A percentile compares a stretch with the other conserved stretches of the same genome.
phyloP scores from a whole-genome alignment of 2,888 invertebrate genomes.

The Drosophila picticornis region DNA sequence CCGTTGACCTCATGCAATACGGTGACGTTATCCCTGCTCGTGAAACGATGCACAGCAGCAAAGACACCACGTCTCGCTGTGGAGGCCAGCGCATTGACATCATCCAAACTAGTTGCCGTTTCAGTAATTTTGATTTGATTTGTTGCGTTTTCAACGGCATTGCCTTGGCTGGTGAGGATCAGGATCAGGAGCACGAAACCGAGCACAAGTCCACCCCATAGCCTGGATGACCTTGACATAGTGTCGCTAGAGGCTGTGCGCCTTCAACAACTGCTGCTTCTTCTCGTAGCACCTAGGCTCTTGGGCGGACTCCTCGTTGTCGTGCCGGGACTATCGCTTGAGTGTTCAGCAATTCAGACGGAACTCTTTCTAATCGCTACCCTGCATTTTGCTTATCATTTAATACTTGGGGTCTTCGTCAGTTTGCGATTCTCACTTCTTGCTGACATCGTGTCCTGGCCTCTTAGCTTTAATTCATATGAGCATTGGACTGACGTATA shows the following conservation, averaged over 20 bases:
- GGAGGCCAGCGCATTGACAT: constrained; percentile 34
- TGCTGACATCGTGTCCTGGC: constrained; percentile 47
- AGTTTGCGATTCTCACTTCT: constrained; percentile 30
- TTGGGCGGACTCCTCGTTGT: not conserved
- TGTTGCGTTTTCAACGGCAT: constrained; percentile 5
- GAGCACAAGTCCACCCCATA: constrained; percentile 16
- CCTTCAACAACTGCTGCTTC: constrained; percentile 3
- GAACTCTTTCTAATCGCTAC: constrained; percentile 25
- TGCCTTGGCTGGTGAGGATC: not conserved
- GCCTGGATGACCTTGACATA: constrained; percentile 38
- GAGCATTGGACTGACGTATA: not conserved
- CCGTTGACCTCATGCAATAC: constrained; percentile 74
- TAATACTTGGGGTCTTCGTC: constrained; percentile 35
- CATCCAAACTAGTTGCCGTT: not conserved
- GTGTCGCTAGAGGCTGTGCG: constrained; percentile 5
- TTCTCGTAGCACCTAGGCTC: constrained; percentile 10
- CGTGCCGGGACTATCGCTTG: constrained; percentile 8
- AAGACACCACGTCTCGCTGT: constrained; percentile 27
- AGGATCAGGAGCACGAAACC: constrained; percentile 16
- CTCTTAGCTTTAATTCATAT: constrained; percentile 17
- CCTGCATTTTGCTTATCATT: constrained; percentile 41
- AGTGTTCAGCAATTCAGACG: constrained; percentile 32
- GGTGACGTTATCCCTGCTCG: constrained; percentile 73
- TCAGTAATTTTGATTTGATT: constrained; percentile 7
- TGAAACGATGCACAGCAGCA: constrained; percentile 27